Evolutionary conservation across 1,140 invertebrate genomes (phyloP), one percentile per base, ranked within the genome.

Genomic region (Microvelia longipes): DNA sequence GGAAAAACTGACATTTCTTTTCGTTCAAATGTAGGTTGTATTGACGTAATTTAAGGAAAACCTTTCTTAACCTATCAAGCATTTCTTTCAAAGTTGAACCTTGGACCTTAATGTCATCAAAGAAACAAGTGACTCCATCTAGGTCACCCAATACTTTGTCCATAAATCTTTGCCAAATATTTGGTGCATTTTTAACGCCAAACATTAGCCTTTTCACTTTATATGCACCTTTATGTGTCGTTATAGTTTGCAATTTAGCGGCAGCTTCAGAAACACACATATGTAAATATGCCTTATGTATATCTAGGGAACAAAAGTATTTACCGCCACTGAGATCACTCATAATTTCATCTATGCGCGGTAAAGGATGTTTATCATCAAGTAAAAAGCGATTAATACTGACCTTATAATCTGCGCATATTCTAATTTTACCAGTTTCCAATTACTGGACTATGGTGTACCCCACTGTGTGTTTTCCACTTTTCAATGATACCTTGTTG

Each of bases 121-220:
- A 68, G 25, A 35, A 68, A 15, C 14, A 19, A 19, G 29, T 68
- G 26, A 68, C 67, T 5, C 67, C 67, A 13, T 1, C 5, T 13
- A 68, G 26, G 11, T 30, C 67, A 2, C 2, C 28, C 2, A 68
- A 25, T 2, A 68, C 25, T 27, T 50, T 2, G 25, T 68, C 67
- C 29, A 68, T 30, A n/a, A 68, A 13, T 11, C 11, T 28, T 11
- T 68, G 67, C 30, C 30, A 68, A 2, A 11, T 25, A 68, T 50
- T 67, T n/a, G 82, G 79, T 0, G 81, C 80, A 26, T 76, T 77
- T 69, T 78, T 76, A 2, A 84, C 76, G 2, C 80, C 82, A 76
- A 82, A 84, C 2, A 76, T 77, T 13, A 83, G 65, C 67, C 77
- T 67, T 67, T 78, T 78, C 73, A 79, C 78, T 68, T 68, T 14